Base-by-base conservation (phyloP, 2,888 invertebrate genomes). In the Scrobipalpa costella region DNA sequence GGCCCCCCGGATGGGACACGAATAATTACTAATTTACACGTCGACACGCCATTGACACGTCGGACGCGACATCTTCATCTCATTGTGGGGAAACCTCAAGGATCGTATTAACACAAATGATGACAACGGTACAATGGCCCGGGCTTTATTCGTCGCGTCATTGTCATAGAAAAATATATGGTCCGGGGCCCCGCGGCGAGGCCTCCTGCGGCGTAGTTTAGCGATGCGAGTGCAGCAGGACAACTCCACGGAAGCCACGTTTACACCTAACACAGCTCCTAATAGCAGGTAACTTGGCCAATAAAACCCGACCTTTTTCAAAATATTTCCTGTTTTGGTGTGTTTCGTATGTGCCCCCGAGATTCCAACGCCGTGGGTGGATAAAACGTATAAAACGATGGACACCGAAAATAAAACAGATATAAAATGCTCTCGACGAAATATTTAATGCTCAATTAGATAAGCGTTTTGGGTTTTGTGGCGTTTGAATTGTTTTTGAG, bases 371-470 rank as follows among this genome's bases (percentile, higher is more conserved):
- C 80, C 88, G 90, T 90, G 88, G 89, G 90, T 88, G 89, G 85
- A 90, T 85, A 86, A 88, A 88, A 88, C 79, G 83, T 85, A 86
- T 84, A 88, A 88, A 88, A 87, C 85, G 84, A 83, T 83, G 79
- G 80, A 80, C 80, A 84, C 76, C 81, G 76, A 86, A 87, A 85
- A 90, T 88, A 88, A 89, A 90, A 85, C 83, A 78, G 83, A 87
- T 86, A 90, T 88, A 88, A 89, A 89, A 88, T 88, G 84, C 81
- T 81, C 85, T 86, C 90, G 88, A 88, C 84, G 90, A 91, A 88
- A 88, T 90, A 88, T 88, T 90, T 90, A 89, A 90, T 88, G 85
- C 89, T 90, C 88, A 90, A 90, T 90, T 90, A 90, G 89, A 89
- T 90, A 90, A 89, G 86, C 87, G 86, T 87, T 90, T 88, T 88